phyloP scores from a whole-genome alignment of 2,888 invertebrate genomes.

The Nasonia oneida region DNA sequence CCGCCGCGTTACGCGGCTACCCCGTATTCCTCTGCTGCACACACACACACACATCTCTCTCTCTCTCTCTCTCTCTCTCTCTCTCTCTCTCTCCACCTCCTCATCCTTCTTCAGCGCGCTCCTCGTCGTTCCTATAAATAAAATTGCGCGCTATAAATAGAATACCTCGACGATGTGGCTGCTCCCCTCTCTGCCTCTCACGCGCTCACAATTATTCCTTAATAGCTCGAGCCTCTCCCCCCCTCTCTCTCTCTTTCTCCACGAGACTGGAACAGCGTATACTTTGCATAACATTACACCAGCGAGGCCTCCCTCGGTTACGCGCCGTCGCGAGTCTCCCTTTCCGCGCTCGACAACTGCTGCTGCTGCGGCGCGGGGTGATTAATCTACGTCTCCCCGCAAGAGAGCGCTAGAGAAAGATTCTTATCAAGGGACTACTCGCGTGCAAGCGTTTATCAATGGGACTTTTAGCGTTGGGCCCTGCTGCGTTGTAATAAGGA shows the following conservation, averaged over 20 bases:
- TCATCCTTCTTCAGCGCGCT: conserved; percentile 12
- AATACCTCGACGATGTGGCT: conserved; percentile 28
- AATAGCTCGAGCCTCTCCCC: conserved; percentile 64
- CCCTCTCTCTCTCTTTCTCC: conserved; percentile 51
- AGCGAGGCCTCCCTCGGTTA: conserved; percentile 64
- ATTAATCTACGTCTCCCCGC: conserved; percentile 40
- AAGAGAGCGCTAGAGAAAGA: background rate
- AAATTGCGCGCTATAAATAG: conserved; percentile 65
- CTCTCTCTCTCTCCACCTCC: conserved; percentile 2
- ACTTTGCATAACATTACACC: conserved; percentile 68
- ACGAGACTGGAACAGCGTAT: conserved; percentile 67
- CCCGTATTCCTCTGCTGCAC: background rate
- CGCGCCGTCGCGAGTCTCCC: conserved; percentile 60
- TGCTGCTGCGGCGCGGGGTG: conserved; percentile 1
- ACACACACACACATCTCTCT: background rate
- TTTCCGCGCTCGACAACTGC: background rate
- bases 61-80: background rate
- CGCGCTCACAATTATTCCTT: conserved; percentile 65
- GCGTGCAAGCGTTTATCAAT: conserved; percentile 42
- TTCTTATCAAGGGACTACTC: background rate
- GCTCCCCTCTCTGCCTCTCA: background rate
- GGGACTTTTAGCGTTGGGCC: conserved; percentile 28
- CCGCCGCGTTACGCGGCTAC: conserved; percentile 37
- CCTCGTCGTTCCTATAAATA: conserved; percentile 43
- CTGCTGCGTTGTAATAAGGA: conserved; percentile 20